Evolutionary conservation across 2,797 vertebrate genomes (phyloP).

Genomic region (Rhinichthys osculus): DNA sequence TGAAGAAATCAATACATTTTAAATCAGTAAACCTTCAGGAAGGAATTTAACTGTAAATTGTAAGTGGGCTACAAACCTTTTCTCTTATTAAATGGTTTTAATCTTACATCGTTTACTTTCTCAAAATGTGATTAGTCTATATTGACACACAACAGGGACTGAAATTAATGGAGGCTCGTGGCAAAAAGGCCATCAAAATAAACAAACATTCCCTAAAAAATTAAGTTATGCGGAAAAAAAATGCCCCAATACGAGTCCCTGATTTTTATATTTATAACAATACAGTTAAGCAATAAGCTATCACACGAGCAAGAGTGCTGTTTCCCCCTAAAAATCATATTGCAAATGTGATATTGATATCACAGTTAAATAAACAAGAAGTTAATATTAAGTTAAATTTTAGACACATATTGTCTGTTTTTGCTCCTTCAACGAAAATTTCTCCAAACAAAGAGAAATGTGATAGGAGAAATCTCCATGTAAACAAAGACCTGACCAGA

Average conservation of each 20-base stretch:
- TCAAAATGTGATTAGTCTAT: not conserved
- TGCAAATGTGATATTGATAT: not conserved
- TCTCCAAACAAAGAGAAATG: not conserved
- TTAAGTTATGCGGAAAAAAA: not conserved
- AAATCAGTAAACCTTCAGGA: not conserved
- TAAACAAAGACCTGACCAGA: slow-evolving; percentile 58
- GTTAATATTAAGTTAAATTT: not conserved
- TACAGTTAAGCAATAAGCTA: not conserved
- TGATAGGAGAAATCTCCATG: slow-evolving; percentile 1
- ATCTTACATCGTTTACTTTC: not conserved
- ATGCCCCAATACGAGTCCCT: not conserved
- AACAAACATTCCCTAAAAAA: not conserved
- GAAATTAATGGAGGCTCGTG: not conserved
- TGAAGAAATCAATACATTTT: not conserved
- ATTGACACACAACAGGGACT: not conserved
- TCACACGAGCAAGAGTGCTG: not conserved
- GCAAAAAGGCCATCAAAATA: not conserved
- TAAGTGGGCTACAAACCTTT: not conserved
- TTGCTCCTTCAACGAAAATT: too few species aligned
- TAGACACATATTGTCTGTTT: not conserved
- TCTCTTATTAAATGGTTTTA: not conserved
- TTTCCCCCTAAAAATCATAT: not conserved
- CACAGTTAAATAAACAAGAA: not conserved
- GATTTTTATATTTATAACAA: not conserved
- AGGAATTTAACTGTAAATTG: not conserved